phyloP scores from a whole-genome alignment of 1,140 invertebrate species.

The Parasteatoda tepidariorum region DNA sequence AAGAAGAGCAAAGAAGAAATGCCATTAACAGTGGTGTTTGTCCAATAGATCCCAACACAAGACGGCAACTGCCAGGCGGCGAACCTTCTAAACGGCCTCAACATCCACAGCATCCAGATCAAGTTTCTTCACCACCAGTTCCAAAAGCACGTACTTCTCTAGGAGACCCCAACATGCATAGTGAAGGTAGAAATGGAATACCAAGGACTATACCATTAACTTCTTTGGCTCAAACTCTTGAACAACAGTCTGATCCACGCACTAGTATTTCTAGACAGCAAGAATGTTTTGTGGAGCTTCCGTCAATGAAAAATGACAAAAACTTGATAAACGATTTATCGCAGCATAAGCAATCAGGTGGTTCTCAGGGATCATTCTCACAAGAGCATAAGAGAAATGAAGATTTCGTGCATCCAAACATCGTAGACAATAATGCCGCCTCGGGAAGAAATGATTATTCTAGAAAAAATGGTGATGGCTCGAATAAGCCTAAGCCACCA shows the following conservation, averaged over 20 bases:
- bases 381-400: conserved; percentile 19
- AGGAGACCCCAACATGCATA: background rate
- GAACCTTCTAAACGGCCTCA: conserved; percentile 7
- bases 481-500: background rate
- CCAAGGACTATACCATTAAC: conserved; percentile 61
- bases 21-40: conserved; percentile 23
- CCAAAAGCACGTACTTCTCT: conserved; percentile 23
- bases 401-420: conserved; percentile 15
- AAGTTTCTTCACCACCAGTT: conserved; percentile 16
- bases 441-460: background rate
- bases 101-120: conserved; percentile 5
- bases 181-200: conserved; percentile 29
- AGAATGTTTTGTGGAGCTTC: background rate
- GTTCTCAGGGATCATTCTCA: background rate
- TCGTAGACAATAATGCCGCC: background rate
- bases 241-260: conserved; percentile 3
- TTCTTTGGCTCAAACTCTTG: conserved; percentile 38
- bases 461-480: background rate
- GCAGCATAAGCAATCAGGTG: conserved; percentile 1
- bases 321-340: conserved; percentile 34
- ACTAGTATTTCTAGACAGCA: background rate
- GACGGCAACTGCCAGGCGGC: conserved; percentile 17
- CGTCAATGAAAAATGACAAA: background rate
- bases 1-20: conserved; percentile 48
- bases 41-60: background rate